Evolutionary conservation across 2,888 invertebrate genomes (phyloP).

Genomic region (Eueremaeus valkanovi): DNA sequence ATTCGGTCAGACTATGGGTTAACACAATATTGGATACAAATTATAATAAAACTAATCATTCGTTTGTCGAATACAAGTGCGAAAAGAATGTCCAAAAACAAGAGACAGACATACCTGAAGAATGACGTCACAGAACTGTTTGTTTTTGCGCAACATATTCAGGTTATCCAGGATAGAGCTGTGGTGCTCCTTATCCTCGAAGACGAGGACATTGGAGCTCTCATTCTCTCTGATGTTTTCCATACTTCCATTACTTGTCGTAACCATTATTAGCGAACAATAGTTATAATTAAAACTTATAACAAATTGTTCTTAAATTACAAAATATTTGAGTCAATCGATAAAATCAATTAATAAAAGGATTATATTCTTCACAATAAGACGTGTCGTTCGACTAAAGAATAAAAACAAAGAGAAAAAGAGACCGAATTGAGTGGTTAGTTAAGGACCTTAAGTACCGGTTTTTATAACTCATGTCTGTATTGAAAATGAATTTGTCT

Average conservation of each 20-base stretch:
- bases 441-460: conserved; percentile 9
- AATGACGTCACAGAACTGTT: conserved; percentile 62
- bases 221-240: conserved; percentile 13
- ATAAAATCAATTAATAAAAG: not conserved
- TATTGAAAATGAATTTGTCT: not conserved
- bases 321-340: not conserved
- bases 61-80: too few species aligned
- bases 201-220: conserved; percentile 45
- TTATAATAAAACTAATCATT: too few species aligned
- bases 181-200: conserved; percentile 49
- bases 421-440: not conserved
- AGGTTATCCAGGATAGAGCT: conserved; percentile 62
- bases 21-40: too few species aligned
- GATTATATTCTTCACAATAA: not conserved
- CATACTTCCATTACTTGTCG: not conserved
- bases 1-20: not conserved
- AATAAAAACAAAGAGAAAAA: not conserved
- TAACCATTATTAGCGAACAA: not conserved
- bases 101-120: not conserved
- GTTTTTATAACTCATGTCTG: not conserved
- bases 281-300: not conserved
- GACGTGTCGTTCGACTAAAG: conserved; percentile 9
- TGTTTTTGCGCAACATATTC: conserved; percentile 74
- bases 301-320: not conserved
- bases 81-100: conserved; percentile 58